phyloP scores from a whole-genome alignment of 2,797 vertebrate species.

The Cryptoblepharus egeriae region DNA sequence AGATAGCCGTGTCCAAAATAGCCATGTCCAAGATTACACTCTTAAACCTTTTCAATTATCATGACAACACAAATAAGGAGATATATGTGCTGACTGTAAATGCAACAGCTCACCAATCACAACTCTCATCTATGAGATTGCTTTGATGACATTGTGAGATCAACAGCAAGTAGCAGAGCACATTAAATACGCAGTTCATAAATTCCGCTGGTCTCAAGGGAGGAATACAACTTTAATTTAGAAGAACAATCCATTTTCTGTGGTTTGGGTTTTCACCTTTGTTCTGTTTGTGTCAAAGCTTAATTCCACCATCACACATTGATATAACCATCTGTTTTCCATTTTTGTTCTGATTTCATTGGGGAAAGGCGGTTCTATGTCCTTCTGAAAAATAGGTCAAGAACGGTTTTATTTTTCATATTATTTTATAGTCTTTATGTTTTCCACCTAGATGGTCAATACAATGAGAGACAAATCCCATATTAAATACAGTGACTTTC shows the following conservation, averaged over 20 bases:
- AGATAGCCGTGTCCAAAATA: too few relatives aligned
- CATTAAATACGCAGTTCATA: slow-evolving; percentile 19
- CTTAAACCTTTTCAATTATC: too few relatives aligned
- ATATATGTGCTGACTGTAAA: background rate
- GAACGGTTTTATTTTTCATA: slow-evolving; percentile 10
- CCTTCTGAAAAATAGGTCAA: slow-evolving; percentile 4
- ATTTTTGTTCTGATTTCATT: slow-evolving; percentile 27
- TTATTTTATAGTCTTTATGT: slow-evolving; percentile 16
- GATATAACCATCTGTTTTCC: slow-evolving; percentile 26
- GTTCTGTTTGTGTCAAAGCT: slow-evolving; percentile 18
- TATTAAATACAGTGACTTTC: background rate
- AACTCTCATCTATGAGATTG: background rate
- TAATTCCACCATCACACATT: background rate
- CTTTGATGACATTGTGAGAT: slow-evolving; percentile 12
- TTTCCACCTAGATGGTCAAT: background rate
- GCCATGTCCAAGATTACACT: too few relatives aligned
- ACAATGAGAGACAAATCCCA: background rate
- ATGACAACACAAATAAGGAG: background rate
- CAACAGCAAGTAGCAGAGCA: slow-evolving; percentile 3
- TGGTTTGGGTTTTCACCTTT: slow-evolving; percentile 18
- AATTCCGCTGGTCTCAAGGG: slow-evolving; percentile 15
- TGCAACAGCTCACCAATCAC: slow-evolving; percentile 4
- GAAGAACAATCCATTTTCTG: slow-evolving; percentile 16
- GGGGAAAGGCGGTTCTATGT: background rate
- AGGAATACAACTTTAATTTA: slow-evolving; percentile 7